A percentile compares a stretch with the other conserved stretches of the same genome.
Evolutionary conservation across 2,888 invertebrate genomes (phyloP).

Genomic region (Limenitis camilla): DNA sequence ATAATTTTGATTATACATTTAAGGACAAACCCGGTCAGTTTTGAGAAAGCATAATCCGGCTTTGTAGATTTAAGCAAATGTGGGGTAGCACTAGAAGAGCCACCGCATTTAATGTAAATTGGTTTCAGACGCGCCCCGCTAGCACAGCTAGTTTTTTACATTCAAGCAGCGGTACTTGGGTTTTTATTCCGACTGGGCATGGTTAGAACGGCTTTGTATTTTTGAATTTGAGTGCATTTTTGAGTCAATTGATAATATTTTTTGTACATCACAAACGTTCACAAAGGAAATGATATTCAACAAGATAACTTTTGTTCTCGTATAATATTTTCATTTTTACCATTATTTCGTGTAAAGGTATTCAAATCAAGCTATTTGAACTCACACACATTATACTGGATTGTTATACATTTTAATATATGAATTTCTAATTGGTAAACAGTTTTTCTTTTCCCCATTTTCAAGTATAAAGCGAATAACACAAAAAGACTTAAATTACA

Average conservation of each 20-base stretch:
- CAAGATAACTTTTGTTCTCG: no score
- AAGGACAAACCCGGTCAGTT: slow-evolving; percentile 22
- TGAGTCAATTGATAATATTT: slow-evolving; percentile 49
- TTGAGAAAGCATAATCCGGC: slow-evolving; percentile 33
- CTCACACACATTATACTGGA: neutral
- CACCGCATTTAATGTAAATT: slow-evolving; percentile 71
- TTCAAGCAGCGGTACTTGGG: slow-evolving; percentile 64
- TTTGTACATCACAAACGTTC: slow-evolving; percentile 9
- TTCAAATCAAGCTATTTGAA: neutral
- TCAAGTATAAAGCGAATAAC: no score
- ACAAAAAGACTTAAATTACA: no score
- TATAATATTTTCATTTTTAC: no score
- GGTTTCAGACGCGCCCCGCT: slow-evolving; percentile 48
- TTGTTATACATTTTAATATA: no score
- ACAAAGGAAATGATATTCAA: no score
- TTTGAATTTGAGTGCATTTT: slow-evolving; percentile 44
- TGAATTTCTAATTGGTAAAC: no score
- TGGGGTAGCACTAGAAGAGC: slow-evolving; percentile 59
- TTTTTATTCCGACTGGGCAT: slow-evolving; percentile 54
- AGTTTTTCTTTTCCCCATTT: no score
- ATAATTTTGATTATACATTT: slow-evolving; percentile 20
- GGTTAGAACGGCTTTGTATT: slow-evolving; percentile 55
- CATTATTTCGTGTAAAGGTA: neutral
- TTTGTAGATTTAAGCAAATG: slow-evolving; percentile 41
- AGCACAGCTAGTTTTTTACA: slow-evolving; percentile 62